Base-by-base conservation (phyloP, 2,113 vertebrate species). In the Lanius ludovicianus region DNA sequence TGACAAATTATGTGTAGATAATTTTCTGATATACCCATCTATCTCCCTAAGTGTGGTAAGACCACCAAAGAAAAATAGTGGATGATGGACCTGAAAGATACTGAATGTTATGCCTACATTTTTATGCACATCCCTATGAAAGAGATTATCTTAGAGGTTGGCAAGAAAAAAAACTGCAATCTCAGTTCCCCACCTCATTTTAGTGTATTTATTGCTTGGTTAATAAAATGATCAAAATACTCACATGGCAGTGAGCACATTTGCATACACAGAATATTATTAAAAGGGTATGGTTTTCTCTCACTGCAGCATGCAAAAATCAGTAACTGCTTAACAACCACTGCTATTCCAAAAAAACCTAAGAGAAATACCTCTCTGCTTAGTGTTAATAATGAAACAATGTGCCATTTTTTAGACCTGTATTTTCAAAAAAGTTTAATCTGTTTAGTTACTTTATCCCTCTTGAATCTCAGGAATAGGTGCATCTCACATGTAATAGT, bases 1-100 rank as follows among this genome's bases (percentile, higher is more conserved):
- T 97, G 97, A 98, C 84, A 97, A 97, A 98, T 94, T 93, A 95
- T 50, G 46, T 94, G 76, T 79, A 88, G 88, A 80, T 86, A 95
- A 81, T 96, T 95, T 97, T 94, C 86, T 84, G 87, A 95, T 97
- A 81, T 86, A 93, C 62, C 50, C 91, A 97, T 96, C 87, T 94
- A 87, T 97, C 92, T 91, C 93, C 25, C 4, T 97, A 93, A 97
- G 86, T 93, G 88, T 81, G 37, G 37, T 84, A 74, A 94, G 83
- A 84, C 62, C 63, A 86, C 41, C 3, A 11, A 77, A 93, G 50
- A 50, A 75, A 81, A 94, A 68, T 35, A 73, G 67, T 1, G 5
- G 79, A 52, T 79, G 85, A 92, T 46, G 46, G 57, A 95, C 52
- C 79, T 64, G 55, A 90, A 96, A 91, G 41, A 52, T 55, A 49